Conservation (phyloP, 2,888 invertebrate genomes). For the Macrosoma leucophasiata region DNA sequence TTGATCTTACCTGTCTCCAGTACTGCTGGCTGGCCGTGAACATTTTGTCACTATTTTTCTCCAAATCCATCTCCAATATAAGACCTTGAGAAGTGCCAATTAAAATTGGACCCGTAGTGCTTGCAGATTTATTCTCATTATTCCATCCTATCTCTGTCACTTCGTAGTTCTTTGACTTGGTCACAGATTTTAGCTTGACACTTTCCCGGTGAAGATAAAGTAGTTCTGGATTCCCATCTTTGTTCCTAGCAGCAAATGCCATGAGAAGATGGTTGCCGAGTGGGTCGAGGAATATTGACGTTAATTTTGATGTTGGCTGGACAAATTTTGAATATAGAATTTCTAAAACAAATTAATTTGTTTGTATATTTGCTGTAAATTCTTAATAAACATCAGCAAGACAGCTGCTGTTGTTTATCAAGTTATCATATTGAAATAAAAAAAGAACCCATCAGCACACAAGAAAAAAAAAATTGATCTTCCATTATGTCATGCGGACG, state of each 20-base stretch:
- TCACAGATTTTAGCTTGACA: slow-evolving; percentile 80
- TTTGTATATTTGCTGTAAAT: too few species aligned
- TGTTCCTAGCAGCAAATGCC: slow-evolving; percentile 78
- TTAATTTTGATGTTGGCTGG: slow-evolving; percentile 75
- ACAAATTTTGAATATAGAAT: slow-evolving; percentile 81
- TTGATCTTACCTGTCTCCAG: slow-evolving; percentile 84
- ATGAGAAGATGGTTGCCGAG: slow-evolving; percentile 90
- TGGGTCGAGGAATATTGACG: slow-evolving; percentile 87
- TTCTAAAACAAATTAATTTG: too few species aligned
- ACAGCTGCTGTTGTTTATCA: too few species aligned
- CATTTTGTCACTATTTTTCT: slow-evolving; percentile 87
- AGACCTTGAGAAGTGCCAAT: slow-evolving; percentile 93
- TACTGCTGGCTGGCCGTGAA: slow-evolving; percentile 87
- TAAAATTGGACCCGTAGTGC: slow-evolving; percentile 87
- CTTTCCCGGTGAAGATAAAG: slow-evolving; percentile 87
- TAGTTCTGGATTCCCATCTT: slow-evolving; percentile 80
- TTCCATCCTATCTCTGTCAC: slow-evolving; percentile 96
- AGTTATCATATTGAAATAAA: too few species aligned
- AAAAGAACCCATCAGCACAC: too few species aligned
- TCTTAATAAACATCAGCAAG: too few species aligned
- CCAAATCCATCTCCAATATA: slow-evolving; percentile 92
- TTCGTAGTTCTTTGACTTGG: slow-evolving; percentile 84
- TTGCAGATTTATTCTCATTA: slow-evolving; percentile 79
- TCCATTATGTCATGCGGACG: too few species aligned
- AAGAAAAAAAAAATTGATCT: too few species aligned